phyloP scores from a whole-genome alignment of 1,140 invertebrate genomes.

The Homarus americanus region DNA sequence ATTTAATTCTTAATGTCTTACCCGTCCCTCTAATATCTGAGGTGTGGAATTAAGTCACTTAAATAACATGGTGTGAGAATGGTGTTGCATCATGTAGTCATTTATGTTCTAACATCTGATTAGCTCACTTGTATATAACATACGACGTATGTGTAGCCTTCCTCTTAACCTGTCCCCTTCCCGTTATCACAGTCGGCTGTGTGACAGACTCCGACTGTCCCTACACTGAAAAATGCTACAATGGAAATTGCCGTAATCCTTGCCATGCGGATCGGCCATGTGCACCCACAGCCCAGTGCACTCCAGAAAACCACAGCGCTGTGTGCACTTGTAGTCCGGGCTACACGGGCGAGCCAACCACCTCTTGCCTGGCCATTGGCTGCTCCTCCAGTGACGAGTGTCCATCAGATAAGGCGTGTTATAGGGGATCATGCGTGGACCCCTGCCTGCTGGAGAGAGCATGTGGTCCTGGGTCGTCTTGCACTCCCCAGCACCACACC shows the following conservation, averaged over 20 bases:
- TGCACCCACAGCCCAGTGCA: conserved; percentile 86
- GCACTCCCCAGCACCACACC: conserved; percentile 88
- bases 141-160: neutral
- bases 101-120: conserved; percentile 12
- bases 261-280: conserved; percentile 84
- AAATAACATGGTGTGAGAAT: conserved; percentile 87
- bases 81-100: conserved; percentile 7
- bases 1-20: neutral
- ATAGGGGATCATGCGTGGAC: conserved; percentile 86
- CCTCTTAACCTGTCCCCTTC: neutral
- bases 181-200: conserved; percentile 87
- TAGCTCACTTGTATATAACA: neutral
- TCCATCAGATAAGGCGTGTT: conserved; percentile 89
- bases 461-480: conserved; percentile 89
- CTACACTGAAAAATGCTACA: conserved; percentile 85
- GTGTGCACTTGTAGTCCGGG: conserved; percentile 76
- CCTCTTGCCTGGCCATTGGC: conserved; percentile 85
- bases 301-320: conserved; percentile 86
- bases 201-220: conserved; percentile 87
- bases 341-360: conserved; percentile 79
- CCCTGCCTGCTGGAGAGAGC: conserved; percentile 83
- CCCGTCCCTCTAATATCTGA: conserved; percentile 59
- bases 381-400: conserved; percentile 89
- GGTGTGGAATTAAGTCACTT: conserved; percentile 79
- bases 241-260: conserved; percentile 85